Evolutionary conservation across 2,113 vertebrate genomes (phyloP).

Genomic region (Ceyx melanurus): DNA sequence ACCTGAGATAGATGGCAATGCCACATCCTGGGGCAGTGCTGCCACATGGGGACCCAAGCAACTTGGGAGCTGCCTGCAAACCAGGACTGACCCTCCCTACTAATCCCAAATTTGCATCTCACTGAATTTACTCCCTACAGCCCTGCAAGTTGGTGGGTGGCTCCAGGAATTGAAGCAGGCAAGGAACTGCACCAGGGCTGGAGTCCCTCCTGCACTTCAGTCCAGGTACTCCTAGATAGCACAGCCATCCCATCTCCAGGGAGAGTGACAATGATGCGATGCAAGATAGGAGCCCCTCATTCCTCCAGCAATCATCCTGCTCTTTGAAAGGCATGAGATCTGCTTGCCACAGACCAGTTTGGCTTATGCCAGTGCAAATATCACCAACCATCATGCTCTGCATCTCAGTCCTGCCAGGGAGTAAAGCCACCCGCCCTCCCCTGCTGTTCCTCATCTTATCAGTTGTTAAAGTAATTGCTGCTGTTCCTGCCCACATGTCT

Average conservation of each 20-base stretch:
- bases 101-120: background rate
- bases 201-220: background rate
- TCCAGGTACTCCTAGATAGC: background rate
- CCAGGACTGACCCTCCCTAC: background rate
- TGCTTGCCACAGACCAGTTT: accelerated
- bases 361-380: background rate
- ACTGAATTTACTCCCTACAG: background rate
- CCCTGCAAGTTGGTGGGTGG: background rate
- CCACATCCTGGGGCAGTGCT: background rate
- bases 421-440: background rate
- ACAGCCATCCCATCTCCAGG: background rate
- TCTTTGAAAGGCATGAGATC: background rate
- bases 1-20: background rate
- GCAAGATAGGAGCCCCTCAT: background rate
- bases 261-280: background rate
- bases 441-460: background rate
- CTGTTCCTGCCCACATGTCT: background rate
- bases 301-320: background rate
- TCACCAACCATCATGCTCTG: accelerated
- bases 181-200: background rate
- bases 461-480: background rate
- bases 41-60: accelerated
- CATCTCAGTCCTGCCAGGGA: accelerated
- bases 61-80: background rate
- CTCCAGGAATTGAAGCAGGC: background rate